Percentiles rank a stretch among this genome's conserved stretches.
Conservation (phyloP, 92 coral and sea anemone species). For the Blastomussa wellsi region DNA sequence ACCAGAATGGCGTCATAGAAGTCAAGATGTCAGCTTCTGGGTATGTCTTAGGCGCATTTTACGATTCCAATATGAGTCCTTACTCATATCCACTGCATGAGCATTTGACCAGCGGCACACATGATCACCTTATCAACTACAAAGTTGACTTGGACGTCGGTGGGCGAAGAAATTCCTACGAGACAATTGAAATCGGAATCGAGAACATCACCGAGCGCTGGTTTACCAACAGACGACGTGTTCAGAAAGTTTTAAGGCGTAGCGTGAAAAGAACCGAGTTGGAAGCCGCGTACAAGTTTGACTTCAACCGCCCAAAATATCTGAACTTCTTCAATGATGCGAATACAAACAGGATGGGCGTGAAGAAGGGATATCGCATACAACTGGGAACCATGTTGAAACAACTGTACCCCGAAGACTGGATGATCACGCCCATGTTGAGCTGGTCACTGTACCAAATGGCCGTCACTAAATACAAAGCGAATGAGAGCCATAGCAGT, state of each 20-base stretch:
- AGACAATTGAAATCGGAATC: slow-evolving; percentile 70
- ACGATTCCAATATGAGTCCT: slow-evolving; percentile 43
- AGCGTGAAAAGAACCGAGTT: slow-evolving; percentile 70
- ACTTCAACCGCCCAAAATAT: slow-evolving; percentile 82
- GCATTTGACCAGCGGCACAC: slow-evolving; percentile 60
- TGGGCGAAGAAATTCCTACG: slow-evolving; percentile 73
- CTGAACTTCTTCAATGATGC: slow-evolving; percentile 76
- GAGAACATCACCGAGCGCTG: slow-evolving; percentile 82
- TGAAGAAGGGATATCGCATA: slow-evolving; percentile 82
- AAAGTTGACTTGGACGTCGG: slow-evolving; percentile 84
- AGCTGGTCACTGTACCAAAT: slow-evolving; percentile 87
- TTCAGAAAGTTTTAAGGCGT: slow-evolving; percentile 76
- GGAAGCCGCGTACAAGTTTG: slow-evolving; percentile 83
- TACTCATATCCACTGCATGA: slow-evolving; percentile 64
- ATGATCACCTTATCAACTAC: slow-evolving; percentile 80
- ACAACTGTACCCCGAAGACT: slow-evolving; percentile 82
- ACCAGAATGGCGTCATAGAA: slow-evolving; percentile 79
- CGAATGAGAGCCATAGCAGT: slow-evolving; percentile 74
- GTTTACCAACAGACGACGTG: slow-evolving; percentile 59
- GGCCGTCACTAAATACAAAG: slow-evolving; percentile 87
- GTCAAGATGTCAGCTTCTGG: slow-evolving; percentile 76
- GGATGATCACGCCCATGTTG: slow-evolving; percentile 71
- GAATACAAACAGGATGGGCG: slow-evolving; percentile 70
- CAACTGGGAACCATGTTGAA: slow-evolving; percentile 70
- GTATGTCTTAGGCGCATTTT: slow-evolving; percentile 59